These are phyloP conservation scores for Sorex maritimensis DNA, from an alignment of 2,797 vertebrate genomes.

Conservation along the genomic window DNA sequence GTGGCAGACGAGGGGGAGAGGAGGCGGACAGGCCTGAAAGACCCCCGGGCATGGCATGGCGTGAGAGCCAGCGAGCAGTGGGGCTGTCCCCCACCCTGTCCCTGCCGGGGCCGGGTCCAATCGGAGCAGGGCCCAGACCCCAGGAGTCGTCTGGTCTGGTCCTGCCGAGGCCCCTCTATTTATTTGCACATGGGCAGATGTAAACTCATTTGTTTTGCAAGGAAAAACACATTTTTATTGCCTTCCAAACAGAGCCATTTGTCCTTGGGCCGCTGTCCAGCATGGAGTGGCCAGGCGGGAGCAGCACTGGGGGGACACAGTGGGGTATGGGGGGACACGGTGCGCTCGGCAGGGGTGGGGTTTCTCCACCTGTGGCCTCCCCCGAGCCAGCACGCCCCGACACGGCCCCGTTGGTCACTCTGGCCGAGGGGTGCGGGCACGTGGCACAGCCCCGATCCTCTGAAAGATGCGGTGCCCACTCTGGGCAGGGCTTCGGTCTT, in stretches of 20 bases:
- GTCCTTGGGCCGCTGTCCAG: constrained; percentile 38
- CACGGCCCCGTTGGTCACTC: not conserved
- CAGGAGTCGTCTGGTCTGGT: constrained; percentile 89
- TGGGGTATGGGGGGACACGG: constrained; percentile 35
- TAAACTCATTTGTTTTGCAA: constrained; percentile 91
- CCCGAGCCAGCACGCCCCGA: not conserved
- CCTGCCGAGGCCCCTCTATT: constrained; percentile 87
- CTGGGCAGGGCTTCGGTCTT: no score
- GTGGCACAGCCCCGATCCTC: not conserved
- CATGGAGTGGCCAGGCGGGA: not conserved
- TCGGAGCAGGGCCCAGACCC: constrained; percentile 86
- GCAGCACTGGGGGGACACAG: constrained; percentile 56
- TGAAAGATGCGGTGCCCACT: not conserved
- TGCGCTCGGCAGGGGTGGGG: constrained; percentile 17
- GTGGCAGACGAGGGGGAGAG: constrained; percentile 24
- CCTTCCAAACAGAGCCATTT: constrained; percentile 89
- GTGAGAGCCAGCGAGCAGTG: constrained; percentile 66
- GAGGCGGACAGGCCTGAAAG: not conserved
- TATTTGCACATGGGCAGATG: constrained; percentile 89
- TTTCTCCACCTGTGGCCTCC: not conserved
- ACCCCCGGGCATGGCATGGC: constrained; percentile 41
- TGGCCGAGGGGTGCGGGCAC: not conserved
- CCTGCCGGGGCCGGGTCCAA: constrained; percentile 73
- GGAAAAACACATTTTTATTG: constrained; percentile 91
- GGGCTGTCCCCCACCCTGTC: constrained; percentile 36